A percentile compares a stretch with the other conserved stretches of the same genome.
phyloP scores from a whole-genome alignment of 2,113 vertebrate species.

The Rhagologus leucostigma region DNA sequence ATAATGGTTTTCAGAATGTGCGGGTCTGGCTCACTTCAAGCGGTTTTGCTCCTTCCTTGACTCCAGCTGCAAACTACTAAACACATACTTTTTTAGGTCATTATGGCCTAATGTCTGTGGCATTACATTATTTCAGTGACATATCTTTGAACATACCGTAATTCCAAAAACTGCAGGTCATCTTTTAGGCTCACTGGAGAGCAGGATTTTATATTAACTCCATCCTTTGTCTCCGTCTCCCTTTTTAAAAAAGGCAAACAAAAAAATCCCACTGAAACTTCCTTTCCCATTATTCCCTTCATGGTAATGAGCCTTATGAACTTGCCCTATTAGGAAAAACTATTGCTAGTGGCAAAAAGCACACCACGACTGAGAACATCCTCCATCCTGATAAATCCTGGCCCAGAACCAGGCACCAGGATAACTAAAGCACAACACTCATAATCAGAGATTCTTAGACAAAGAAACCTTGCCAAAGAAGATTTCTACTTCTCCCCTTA shows the following conservation, averaged over 20 bases:
- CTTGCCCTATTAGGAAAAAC: slow-evolving; percentile 63
- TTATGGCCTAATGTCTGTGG: slow-evolving; percentile 76
- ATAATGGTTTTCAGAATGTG: slow-evolving; percentile 55
- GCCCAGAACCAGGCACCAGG: neutral
- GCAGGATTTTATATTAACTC: slow-evolving; percentile 54
- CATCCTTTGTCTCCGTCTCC: neutral
- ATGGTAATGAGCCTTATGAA: slow-evolving; percentile 26
- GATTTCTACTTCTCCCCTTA: neutral
- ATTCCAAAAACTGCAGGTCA: slow-evolving; percentile 70
- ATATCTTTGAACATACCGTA: slow-evolving; percentile 77
- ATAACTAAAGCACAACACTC: slow-evolving; percentile 36
- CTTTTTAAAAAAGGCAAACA: neutral
- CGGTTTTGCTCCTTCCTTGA: slow-evolving; percentile 58
- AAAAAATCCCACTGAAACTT: neutral
- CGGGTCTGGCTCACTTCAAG: slow-evolving; percentile 73
- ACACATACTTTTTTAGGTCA: slow-evolving; percentile 80
- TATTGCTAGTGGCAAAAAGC: neutral
- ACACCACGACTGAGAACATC: neutral
- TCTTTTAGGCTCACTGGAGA: slow-evolving; percentile 55
- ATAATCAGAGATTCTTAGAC: slow-evolving; percentile 27
- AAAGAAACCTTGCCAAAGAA: slow-evolving; percentile 8
- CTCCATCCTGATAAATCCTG: slow-evolving; percentile 35
- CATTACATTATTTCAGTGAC: slow-evolving; percentile 77
- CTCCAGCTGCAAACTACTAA: slow-evolving; percentile 80
- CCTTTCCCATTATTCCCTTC: slow-evolving; percentile 39